A percentile compares a stretch with the other conserved stretches of the same genome.
Evolutionary conservation across 2,797 vertebrate genomes (phyloP).

Genomic region (Neosilurus mollespiculum): DNA sequence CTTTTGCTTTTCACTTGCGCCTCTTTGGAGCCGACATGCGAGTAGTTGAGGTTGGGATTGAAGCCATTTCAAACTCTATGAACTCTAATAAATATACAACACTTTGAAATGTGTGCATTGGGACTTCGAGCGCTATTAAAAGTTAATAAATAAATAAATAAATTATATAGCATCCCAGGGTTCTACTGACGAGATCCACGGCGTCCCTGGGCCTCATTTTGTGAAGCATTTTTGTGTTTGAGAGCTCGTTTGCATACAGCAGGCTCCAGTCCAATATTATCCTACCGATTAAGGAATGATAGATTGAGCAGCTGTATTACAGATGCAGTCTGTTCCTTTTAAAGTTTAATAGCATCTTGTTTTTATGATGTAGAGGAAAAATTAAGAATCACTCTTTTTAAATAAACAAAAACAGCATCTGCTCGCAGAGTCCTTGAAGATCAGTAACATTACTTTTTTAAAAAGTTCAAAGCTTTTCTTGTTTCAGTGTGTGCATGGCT

Average conservation of each 20-base stretch:
- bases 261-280: not conserved
- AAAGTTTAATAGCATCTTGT: not conserved
- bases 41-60: not conserved
- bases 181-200: no score
- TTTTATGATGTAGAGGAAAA: not conserved
- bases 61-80: not conserved
- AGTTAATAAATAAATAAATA: not conserved
- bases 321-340: not conserved
- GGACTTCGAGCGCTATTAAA: not conserved
- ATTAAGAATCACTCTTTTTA: conserved; percentile 1
- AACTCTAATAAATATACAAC: not conserved
- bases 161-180: not conserved
- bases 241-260: not conserved
- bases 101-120: not conserved
- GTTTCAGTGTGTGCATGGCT: not conserved
- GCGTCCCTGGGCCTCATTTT: not conserved
- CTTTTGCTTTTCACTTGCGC: not conserved
- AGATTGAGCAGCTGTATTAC: not conserved
- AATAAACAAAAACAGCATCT: conserved; percentile 21
- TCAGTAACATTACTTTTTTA: conserved; percentile 14
- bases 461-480: conserved; percentile 17
- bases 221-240: not conserved
- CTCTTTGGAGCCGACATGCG: not conserved
- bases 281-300: not conserved
- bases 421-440: conserved; percentile 20